A percentile compares a stretch with the other conserved stretches of the same genome.
phyloP scores from a whole-genome alignment of 1,140 invertebrate species.

The Calephelis nemesis region DNA sequence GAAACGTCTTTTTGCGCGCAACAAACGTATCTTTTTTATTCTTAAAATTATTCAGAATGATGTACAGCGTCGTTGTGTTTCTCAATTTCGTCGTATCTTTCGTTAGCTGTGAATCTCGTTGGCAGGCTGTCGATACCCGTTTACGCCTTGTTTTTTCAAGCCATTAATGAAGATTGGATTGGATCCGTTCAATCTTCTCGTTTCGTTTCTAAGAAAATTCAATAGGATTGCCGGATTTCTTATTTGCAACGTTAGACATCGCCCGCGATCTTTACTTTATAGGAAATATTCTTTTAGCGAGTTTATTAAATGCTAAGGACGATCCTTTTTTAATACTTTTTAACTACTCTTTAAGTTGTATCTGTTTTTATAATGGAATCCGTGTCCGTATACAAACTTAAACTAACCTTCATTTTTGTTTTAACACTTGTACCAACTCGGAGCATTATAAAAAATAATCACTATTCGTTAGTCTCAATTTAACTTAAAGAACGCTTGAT shows the following conservation, averaged over 20 bases:
- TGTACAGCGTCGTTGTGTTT: conserved; percentile 6
- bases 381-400: no score
- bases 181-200: conserved; percentile 34
- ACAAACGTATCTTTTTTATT: no score
- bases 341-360: not conserved
- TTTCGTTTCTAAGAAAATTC: conserved; percentile 17
- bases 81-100: conserved; percentile 19
- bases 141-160: conserved; percentile 39
- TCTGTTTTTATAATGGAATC: no score
- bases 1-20: no score
- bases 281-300: conserved; percentile 2
- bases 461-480: no score
- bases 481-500: no score
- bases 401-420: no score
- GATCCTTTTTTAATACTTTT: not conserved
- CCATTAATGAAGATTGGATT: conserved; percentile 46
- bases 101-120: conserved; percentile 19
- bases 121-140: conserved; percentile 17
- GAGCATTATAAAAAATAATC: no score
- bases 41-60: conserved; percentile 4
- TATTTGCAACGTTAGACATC: conserved; percentile 16
- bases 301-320: not conserved
- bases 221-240: conserved; percentile 14
- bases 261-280: conserved; percentile 7
- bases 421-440: no score